Conservation (phyloP, 2,888 invertebrate genomes). For the Aporophyla nigra region DNA sequence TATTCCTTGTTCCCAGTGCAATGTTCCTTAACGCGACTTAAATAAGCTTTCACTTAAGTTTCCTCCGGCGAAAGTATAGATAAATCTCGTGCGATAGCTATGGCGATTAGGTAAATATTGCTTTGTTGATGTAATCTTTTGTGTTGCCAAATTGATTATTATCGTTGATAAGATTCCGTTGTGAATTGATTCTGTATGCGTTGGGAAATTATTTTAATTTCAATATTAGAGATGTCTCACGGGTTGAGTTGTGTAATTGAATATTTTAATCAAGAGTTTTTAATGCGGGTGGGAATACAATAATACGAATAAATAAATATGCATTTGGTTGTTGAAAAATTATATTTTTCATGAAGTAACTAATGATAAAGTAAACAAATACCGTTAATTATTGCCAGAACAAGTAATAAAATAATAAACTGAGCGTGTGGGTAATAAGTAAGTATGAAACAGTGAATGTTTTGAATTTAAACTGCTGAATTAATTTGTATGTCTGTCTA, state of each 20-base stretch:
- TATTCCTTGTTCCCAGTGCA: slow-evolving; percentile 38
- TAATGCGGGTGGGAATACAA: neutral
- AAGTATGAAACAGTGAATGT: neutral
- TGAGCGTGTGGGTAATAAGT: neutral
- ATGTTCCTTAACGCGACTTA: slow-evolving; percentile 61
- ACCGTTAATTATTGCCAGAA: neutral
- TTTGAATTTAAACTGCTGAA: neutral
- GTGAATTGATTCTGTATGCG: slow-evolving; percentile 39
- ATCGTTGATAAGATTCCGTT: slow-evolving; percentile 32
- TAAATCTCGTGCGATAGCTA: slow-evolving; percentile 54
- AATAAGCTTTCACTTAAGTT: slow-evolving; percentile 72
- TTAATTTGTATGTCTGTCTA: neutral
- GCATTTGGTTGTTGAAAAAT: neutral
- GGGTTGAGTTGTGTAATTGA: neutral
- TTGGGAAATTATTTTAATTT: slow-evolving; percentile 25
- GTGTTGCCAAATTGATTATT: slow-evolving; percentile 49
- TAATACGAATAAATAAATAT: neutral
- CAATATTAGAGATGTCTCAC: neutral
- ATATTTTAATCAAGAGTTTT: neutral
- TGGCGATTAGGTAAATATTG: slow-evolving; percentile 43
- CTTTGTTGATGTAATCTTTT: slow-evolving; percentile 49
- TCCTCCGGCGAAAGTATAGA: slow-evolving; percentile 68
- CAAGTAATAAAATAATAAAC: neutral
- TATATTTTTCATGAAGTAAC: neutral
- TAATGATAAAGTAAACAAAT: neutral